phyloP scores from a whole-genome alignment of 2,797 vertebrate species.

The Chrysocyon brachyurus region DNA sequence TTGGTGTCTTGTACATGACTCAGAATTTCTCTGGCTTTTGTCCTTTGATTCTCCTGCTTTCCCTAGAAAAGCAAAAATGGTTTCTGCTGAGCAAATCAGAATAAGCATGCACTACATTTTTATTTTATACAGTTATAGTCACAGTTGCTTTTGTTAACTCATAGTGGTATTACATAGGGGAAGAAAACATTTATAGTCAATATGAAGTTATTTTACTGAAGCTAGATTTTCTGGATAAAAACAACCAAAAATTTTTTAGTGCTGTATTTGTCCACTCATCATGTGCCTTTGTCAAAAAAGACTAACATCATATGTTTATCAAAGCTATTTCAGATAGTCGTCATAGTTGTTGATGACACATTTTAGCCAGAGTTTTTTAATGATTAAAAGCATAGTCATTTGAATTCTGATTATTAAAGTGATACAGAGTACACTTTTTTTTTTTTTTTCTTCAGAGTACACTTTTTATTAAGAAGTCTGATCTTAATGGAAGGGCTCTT shows the following conservation, averaged over 20 bases:
- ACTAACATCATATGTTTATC: not conserved
- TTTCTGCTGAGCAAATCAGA: not conserved
- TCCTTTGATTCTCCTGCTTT: not conserved
- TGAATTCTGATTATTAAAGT: slow-evolving; percentile 27
- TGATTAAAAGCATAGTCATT: not conserved
- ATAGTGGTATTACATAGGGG: not conserved
- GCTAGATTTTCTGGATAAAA: not conserved
- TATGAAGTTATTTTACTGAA: not conserved
- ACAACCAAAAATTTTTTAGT: not conserved
- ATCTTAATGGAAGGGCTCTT: not conserved
- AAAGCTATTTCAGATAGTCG: not conserved
- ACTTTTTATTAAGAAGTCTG: not conserved
- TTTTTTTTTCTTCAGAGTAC: not conserved
- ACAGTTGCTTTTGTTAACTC: slow-evolving; percentile 16
- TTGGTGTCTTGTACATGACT: not conserved
- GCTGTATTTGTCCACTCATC: not conserved
- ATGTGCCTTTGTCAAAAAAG: not conserved
- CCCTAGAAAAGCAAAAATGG: not conserved
- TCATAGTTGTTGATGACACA: not conserved
- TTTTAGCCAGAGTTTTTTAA: slow-evolving; percentile 1
- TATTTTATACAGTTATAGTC: not conserved
- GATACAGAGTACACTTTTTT: not conserved
- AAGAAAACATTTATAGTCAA: not conserved
- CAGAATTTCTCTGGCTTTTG: not conserved
- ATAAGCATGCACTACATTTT: not conserved